A percentile compares a stretch with the other conserved stretches of the same genome.
These are phyloP conservation scores for Phylloscopus whistleri DNA, from an alignment of 2,113 vertebrate genomes.

Conservation along the genomic window DNA sequence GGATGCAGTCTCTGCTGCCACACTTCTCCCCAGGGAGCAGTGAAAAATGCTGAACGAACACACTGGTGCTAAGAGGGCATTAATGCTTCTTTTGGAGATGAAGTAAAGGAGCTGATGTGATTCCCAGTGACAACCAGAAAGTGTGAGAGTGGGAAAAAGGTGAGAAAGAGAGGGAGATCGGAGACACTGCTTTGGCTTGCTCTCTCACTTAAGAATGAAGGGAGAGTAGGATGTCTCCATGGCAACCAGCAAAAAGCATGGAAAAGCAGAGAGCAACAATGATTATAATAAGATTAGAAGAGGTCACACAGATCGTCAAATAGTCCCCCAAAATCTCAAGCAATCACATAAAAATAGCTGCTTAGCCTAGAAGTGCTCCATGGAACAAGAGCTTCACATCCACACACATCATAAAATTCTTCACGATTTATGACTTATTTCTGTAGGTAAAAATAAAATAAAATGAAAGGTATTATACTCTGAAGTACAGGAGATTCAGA, in stretches of 20 bases:
- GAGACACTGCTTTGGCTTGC: background rate
- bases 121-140: constrained; percentile 38
- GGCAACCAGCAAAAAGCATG: constrained; percentile 43
- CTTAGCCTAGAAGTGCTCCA: background rate
- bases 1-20: background rate
- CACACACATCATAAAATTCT: background rate
- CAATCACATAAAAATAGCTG: background rate
- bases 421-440: background rate
- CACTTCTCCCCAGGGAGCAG: background rate
- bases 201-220: constrained; percentile 32
- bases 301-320: constrained; percentile 42
- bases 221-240: constrained; percentile 40
- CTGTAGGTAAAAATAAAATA: background rate
- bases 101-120: constrained; percentile 16
- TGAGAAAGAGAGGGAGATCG: background rate
- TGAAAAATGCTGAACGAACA: background rate
- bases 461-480: background rate
- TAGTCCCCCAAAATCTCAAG: constrained; percentile 18
- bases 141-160: constrained; percentile 37
- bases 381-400: background rate
- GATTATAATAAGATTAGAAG: constrained; percentile 57
- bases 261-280: constrained; percentile 50
- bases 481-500: background rate
- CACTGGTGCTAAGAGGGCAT: constrained; percentile 32
- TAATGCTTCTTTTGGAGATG: background rate